Conservation (phyloP, 1,140 invertebrate species). For the Papilio dardanus region DNA sequence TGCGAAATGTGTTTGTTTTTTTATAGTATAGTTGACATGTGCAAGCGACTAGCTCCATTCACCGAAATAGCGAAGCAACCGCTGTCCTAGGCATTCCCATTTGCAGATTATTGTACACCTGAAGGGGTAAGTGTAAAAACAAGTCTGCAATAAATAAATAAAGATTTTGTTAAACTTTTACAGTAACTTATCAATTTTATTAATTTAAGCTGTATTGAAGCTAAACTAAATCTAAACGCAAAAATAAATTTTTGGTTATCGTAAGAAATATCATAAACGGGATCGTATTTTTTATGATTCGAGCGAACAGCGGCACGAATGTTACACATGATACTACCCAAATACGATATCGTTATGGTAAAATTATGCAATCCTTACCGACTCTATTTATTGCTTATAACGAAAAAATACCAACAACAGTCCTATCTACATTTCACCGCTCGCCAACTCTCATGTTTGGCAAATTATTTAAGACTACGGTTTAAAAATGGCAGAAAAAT, state of each 20-base stretch:
- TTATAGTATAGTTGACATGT: too few relatives aligned
- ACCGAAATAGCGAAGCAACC: too few relatives aligned
- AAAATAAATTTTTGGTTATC: background rate
- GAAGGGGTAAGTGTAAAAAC: too few relatives aligned
- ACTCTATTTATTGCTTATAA: conserved; percentile 26
- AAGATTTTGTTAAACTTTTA: too few relatives aligned
- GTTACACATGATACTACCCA: conserved; percentile 23
- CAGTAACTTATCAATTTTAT: too few relatives aligned
- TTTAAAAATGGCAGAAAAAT: too few relatives aligned
- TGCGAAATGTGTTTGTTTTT: too few relatives aligned
- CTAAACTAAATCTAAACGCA: background rate
- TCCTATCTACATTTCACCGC: background rate
- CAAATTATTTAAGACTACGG: background rate
- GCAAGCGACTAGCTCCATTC: too few relatives aligned
- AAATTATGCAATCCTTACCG: conserved; percentile 25
- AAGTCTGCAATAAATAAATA: too few relatives aligned
- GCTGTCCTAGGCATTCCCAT: too few relatives aligned
- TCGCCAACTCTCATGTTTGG: background rate
- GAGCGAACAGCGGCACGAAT: conserved; percentile 14
- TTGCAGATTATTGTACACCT: too few relatives aligned
- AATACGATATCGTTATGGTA: conserved; percentile 25
- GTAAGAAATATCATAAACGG: conserved; percentile 8
- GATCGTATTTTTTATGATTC: conserved; percentile 20
- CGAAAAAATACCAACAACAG: conserved; percentile 21
- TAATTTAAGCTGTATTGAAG: background rate